Evolutionary conservation across 2,797 vertebrate genomes (phyloP).

Genomic region (Lutjanus campechanus): DNA sequence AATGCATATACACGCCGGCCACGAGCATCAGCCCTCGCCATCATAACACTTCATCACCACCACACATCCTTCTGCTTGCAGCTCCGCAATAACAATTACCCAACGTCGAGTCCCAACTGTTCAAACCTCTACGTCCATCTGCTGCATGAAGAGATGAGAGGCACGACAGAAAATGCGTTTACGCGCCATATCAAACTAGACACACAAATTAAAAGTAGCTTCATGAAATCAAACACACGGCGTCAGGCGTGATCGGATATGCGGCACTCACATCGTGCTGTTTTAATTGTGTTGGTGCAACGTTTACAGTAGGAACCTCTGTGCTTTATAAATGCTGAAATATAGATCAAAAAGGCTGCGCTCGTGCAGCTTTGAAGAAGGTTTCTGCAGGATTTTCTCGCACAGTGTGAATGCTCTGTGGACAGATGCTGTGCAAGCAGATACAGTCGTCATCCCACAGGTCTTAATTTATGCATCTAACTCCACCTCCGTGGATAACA

Average conservation of each 20-base stretch:
- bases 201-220: background rate
- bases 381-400: conserved; percentile 52
- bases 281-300: conserved; percentile 44
- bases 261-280: background rate
- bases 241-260: background rate
- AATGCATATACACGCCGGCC: conserved; percentile 34
- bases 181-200: conserved; percentile 19
- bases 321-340: conserved; percentile 40
- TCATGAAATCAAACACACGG: conserved; percentile 26
- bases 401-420: conserved; percentile 32
- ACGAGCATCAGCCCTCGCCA: conserved; percentile 52
- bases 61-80: conserved; percentile 65
- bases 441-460: conserved; percentile 48
- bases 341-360: conserved; percentile 50
- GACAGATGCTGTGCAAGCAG: conserved; percentile 59
- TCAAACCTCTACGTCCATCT: conserved; percentile 71
- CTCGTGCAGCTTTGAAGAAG: conserved; percentile 56
- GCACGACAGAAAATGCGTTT: conserved; percentile 24
- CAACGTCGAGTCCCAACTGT: conserved; percentile 66
- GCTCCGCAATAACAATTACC: conserved; percentile 73
- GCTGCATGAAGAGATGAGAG: conserved; percentile 42
- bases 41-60: conserved; percentile 71
- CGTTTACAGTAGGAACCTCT: conserved; percentile 19
- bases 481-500: conserved; percentile 46
- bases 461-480: conserved; percentile 61